Conservation (phyloP, 2,113 vertebrate species). For the Astur gentilis region DNA sequence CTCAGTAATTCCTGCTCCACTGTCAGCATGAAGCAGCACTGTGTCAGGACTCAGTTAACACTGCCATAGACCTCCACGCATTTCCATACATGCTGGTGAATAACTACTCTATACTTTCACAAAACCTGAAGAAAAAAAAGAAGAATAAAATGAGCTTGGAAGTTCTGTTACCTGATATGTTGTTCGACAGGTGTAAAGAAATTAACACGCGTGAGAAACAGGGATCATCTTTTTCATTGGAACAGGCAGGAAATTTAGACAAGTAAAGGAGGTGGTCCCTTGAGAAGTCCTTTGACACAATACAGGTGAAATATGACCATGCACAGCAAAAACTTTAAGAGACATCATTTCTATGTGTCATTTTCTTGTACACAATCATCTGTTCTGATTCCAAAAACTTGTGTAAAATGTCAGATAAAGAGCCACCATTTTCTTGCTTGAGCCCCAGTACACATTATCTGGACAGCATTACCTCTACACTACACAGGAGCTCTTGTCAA, state of each 20-base stretch:
- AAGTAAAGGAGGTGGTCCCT: background rate
- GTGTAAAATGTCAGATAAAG: background rate
- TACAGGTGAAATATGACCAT: background rate
- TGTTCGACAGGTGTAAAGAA: background rate
- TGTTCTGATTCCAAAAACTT: background rate
- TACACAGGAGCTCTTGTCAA: background rate
- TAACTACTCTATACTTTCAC: background rate
- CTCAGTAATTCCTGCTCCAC: background rate
- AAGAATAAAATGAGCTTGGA: background rate
- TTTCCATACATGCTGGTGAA: background rate
- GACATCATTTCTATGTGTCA: background rate
- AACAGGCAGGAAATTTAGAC: background rate
- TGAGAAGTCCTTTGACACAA: background rate
- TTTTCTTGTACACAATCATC: background rate
- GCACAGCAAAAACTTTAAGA: background rate
- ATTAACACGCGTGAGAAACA: fast-evolving
- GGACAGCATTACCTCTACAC: background rate
- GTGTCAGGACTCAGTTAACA: background rate
- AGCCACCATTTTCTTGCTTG: background rate
- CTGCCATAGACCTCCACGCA: background rate
- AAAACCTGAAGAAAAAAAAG: background rate
- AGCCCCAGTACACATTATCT: background rate
- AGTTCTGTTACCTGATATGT: background rate
- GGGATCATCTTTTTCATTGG: background rate
- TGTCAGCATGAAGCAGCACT: background rate